These are phyloP conservation scores for Calidris pygmaea DNA, from an alignment of 2,113 vertebrate species.

Conservation along the genomic window DNA sequence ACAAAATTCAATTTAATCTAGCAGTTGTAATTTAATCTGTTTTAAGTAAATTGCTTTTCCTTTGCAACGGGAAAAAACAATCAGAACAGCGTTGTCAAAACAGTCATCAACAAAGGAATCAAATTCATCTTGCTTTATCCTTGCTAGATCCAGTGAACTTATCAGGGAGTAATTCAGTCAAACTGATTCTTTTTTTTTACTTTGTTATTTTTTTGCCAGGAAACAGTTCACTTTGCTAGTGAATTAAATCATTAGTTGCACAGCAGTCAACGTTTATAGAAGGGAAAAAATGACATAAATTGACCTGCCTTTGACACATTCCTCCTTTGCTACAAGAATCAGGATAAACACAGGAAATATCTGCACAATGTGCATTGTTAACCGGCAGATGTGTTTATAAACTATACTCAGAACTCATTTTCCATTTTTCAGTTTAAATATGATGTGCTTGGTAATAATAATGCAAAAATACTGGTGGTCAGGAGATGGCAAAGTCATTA, in stretches of 20 bases:
- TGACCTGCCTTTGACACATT: constrained; percentile 36
- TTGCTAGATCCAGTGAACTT: neutral
- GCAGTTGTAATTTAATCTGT: neutral
- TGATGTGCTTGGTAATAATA: neutral
- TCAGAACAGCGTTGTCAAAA: neutral
- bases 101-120: neutral
- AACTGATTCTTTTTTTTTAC: neutral
- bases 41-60: constrained; percentile 33
- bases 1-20: constrained; percentile 17
- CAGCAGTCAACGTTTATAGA: constrained; percentile 1
- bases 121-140: neutral
- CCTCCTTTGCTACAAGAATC: neutral
- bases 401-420: constrained; percentile 8
- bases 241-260: constrained; percentile 34
- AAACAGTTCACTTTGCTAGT: constrained; percentile 8
- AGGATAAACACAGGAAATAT: constrained; percentile 54
- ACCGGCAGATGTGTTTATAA: constrained; percentile 29
- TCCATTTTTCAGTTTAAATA: constrained; percentile 17
- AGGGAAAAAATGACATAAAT: constrained; percentile 29
- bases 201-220: neutral
- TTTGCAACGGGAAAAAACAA: neutral
- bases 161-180: neutral
- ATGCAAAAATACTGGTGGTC: neutral
- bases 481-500: neutral
- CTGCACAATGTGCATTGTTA: constrained; percentile 52